Percentiles rank a stretch among this genome's conserved stretches.
These are phyloP conservation scores for Megalopta genalis DNA, from an alignment of 1,140 invertebrate genomes.

Conservation along the genomic window DNA sequence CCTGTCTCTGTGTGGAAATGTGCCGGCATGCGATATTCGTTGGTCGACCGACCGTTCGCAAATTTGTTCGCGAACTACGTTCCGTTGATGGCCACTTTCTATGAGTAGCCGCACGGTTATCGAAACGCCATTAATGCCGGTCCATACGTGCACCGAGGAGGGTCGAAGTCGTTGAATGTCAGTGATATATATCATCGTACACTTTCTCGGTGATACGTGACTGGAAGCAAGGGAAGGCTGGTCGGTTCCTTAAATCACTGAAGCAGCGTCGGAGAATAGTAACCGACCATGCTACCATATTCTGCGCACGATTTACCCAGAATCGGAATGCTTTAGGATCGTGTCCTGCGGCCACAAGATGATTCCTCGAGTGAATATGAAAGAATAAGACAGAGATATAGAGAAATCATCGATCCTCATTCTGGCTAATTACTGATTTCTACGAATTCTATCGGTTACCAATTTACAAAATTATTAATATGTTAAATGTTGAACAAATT, in stretches of 20 bases:
- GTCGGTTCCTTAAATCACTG: slow-evolving; percentile 71
- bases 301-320: slow-evolving; percentile 64
- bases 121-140: slow-evolving; percentile 23
- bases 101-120: slow-evolving; percentile 20
- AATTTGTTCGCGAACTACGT: too few species aligned
- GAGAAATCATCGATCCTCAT: background rate
- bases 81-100: background rate
- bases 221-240: slow-evolving; percentile 62
- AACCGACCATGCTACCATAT: slow-evolving; percentile 56
- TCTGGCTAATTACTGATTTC: too few species aligned
- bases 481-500: too few species aligned
- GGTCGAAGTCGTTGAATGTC: slow-evolving; percentile 55
- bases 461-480: too few species aligned
- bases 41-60: too few species aligned
- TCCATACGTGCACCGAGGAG: slow-evolving; percentile 25
- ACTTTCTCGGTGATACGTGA: slow-evolving; percentile 63
- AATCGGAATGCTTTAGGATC: slow-evolving; percentile 68
- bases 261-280: slow-evolving; percentile 59
- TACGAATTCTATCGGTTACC: too few species aligned
- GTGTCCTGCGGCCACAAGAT: slow-evolving; percentile 61
- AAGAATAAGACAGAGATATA: background rate
- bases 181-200: slow-evolving; percentile 58
- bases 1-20: background rate
- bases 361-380: slow-evolving; percentile 54
- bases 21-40: background rate